Evolutionary conservation across 2,888 invertebrate genomes (phyloP), one percentile per base, ranked within the genome.

Genomic region (Xestobium rufovillosum): DNA sequence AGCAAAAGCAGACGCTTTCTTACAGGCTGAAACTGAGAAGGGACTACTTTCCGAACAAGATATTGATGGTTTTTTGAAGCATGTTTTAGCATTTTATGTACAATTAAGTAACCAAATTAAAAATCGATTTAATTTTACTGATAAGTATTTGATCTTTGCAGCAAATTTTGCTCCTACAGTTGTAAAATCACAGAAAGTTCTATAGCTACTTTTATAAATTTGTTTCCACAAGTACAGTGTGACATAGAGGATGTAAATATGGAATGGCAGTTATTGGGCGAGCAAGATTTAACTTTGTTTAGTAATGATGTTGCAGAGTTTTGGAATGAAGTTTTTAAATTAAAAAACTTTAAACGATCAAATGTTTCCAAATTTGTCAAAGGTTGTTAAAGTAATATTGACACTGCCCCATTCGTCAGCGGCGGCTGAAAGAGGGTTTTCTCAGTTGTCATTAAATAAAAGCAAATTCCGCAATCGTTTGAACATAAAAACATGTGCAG

Each of bases 121-220:
- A 13, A 30, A 11, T 9, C 13, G 31, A 11, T 30, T 30, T 30
- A 30, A 30, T 30, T 30, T 30, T 4, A 30, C 3, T 10, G 31
- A 30, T 30, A 37, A 33, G 11, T 29, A 36, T 16, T 36, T 36
- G 14, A 31, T 19, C 14, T 36, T 36, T 36, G 36, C 36, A 3
- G 4, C 36, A 31, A 31, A 17, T 17, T 36, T 36, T 36, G 16
- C 30, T 3, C 36, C 30, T 14, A n/a, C 13, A 14, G 3, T 3
- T 36, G 36, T 16, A 30, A 17, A 30, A 13, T 36, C 30, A 14
- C 30, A 30, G 23, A 30, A 36, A 16, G 13, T 16, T 14, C 17
- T 14, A 31, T 36, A 31, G 29, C 36, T 9, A 19, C 15, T 10
- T 32, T 31, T 38, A 29, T 44, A 49, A 33, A 33, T 23, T 33